Percentiles rank a stretch among this genome's conserved stretches.
phyloP scores from a whole-genome alignment of 1,140 invertebrate species.

The Cherax quadricarinatus region DNA sequence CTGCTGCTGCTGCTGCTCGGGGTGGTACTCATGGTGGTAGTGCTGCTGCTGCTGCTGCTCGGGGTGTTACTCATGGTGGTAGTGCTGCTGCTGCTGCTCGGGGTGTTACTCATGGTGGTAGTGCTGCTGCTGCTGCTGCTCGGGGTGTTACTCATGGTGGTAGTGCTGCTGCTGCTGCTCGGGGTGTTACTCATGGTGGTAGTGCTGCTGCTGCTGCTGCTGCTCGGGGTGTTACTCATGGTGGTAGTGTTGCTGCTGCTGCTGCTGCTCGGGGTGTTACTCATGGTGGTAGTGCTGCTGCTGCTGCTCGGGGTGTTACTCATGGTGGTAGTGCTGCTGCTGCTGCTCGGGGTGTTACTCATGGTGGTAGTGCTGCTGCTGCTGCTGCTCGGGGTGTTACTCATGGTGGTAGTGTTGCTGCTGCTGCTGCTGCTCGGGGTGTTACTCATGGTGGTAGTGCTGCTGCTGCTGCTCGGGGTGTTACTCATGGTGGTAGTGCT shows the following conservation, averaged over 20 bases:
- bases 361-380: not conserved
- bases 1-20: not conserved
- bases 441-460: no score
- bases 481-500: not conserved
- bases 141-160: no score
- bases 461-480: not conserved
- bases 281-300: not conserved
- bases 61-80: not conserved
- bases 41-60: not conserved
- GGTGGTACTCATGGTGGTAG: no score
- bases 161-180: not conserved
- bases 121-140: not conserved
- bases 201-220: not conserved
- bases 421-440: not conserved
- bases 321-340: no score
- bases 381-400: no score
- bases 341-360: not conserved
- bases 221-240: not conserved
- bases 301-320: no score
- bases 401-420: no score
- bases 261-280: not conserved
- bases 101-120: no score
- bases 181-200: not conserved
- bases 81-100: not conserved
- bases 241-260: not conserved